These are phyloP conservation scores for Troglohyphantes excavatus DNA, from an alignment of 2,888 invertebrate species.

Conservation along the genomic window DNA sequence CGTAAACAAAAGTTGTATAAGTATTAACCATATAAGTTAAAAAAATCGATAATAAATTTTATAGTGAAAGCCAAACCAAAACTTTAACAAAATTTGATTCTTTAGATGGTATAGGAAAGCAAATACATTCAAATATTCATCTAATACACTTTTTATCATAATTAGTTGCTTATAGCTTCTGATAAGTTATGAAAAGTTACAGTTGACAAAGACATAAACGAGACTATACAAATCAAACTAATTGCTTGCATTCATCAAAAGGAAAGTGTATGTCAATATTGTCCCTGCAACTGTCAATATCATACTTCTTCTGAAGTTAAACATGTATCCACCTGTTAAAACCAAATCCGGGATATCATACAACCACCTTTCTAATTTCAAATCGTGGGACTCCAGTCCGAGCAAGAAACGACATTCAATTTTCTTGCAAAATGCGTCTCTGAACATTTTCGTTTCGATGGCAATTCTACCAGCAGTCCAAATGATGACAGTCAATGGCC, in stretches of 20 bases:
- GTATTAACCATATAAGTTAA: too few species aligned
- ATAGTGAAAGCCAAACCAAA: too few species aligned
- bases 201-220: too few species aligned
- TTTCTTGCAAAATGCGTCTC: conserved; percentile 9
- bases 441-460: background rate
- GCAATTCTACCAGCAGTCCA: background rate
- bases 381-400: background rate
- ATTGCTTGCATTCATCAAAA: background rate
- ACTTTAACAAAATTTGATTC: too few species aligned
- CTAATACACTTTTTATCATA: too few species aligned
- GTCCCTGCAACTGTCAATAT: background rate
- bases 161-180: too few species aligned
- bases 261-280: background rate
- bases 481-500: background rate
- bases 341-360: background rate
- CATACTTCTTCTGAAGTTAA: background rate
- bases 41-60: too few species aligned
- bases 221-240: too few species aligned
- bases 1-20: too few species aligned
- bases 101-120: too few species aligned
- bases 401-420: background rate
- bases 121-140: too few species aligned
- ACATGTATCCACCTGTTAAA: background rate
- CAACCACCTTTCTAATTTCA: background rate
- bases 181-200: too few species aligned